Base-by-base conservation (phyloP, 2,797 vertebrate species). In the Anguilla megastoma region DNA sequence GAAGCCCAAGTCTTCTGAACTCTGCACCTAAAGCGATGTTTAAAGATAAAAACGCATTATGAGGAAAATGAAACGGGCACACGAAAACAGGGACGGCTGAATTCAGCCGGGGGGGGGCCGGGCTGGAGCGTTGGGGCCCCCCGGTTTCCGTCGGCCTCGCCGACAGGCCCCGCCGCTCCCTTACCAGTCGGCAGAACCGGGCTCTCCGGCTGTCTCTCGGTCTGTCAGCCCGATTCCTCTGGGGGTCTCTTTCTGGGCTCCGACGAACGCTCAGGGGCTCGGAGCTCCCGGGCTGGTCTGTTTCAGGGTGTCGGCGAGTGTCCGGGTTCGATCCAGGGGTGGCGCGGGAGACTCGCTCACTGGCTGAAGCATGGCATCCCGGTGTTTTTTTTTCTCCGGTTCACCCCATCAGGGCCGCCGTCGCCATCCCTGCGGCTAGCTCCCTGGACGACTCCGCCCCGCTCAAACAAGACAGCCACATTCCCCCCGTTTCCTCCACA, bases 261-360 rank as follows among this genome's bases (percentile, higher is more conserved):
- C 5, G 45, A 5, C 9, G 16, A 88, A 90, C 5, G 89, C 88
- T 95, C 90, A 94, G 92, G 92, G 91, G 89, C 88, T 86, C 66
- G 91, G 92, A 85, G 86, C 87, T 5, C 86, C 89, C 92, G 92
- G 93, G 93, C 74, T n/a, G 82, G 91, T 92, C 89, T 92, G 89
- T 94, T 92, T 90, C 92, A 91, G 90, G 90, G 93, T 90, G 92
- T 93, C 90, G 91, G 91, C 91, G 92, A 94, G 41, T 3, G 48
- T 82, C 79, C 79, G 24, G 21, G 18, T 82, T 2, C 18, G 16
- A 8, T 50, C 79, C 79, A 82, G 21, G 14, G 21, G 76, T 45
- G 14, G 76, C 76, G 7, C 76, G 41, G 18, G 76, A 50, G 79
- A 82, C 18, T 50, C 41, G 24, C 33, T 63, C 21, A 86, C 85